A percentile compares a stretch with the other conserved stretches of the same genome.
These are phyloP conservation scores for Tinamus major DNA, from an alignment of 2,797 vertebrate genomes.

Conservation along the genomic window DNA sequence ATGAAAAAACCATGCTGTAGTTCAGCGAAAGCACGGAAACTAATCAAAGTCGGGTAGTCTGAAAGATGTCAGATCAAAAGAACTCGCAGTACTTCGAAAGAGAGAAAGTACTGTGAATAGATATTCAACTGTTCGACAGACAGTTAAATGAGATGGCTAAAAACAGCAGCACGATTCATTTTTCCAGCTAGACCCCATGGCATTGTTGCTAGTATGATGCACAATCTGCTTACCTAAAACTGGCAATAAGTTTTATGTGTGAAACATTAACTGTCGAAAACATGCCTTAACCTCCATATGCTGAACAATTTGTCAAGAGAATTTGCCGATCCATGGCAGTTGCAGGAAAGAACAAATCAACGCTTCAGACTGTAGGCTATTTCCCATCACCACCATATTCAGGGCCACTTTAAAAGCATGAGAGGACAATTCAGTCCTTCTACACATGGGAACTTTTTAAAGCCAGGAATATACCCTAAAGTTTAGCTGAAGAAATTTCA, in stretches of 20 bases:
- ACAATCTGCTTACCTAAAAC: neutral
- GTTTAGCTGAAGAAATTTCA: neutral
- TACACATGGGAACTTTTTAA: neutral
- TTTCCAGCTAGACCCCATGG: neutral
- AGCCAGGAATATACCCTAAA: neutral
- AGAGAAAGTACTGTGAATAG: neutral
- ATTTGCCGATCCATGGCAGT: neutral
- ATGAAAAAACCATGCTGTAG: conserved; percentile 22
- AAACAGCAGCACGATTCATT: neutral
- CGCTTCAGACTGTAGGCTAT: neutral
- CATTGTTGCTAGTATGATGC: neutral
- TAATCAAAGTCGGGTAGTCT: conserved; percentile 28
- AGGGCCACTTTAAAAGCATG: neutral
- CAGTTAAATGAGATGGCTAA: neutral
- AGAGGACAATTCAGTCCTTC: neutral
- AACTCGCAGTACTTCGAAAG: neutral
- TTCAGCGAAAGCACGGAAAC: neutral
- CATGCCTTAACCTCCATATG: neutral
- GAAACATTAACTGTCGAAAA: neutral
- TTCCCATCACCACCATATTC: neutral
- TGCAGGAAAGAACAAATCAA: neutral
- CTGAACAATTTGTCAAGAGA: neutral
- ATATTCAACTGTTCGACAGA: neutral
- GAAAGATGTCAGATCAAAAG: conserved; percentile 32
- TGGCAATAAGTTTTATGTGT: neutral